Evolutionary conservation across 2,797 vertebrate genomes (phyloP), one percentile per base, ranked within the genome.

Genomic region (Astyanax mexicanus): DNA sequence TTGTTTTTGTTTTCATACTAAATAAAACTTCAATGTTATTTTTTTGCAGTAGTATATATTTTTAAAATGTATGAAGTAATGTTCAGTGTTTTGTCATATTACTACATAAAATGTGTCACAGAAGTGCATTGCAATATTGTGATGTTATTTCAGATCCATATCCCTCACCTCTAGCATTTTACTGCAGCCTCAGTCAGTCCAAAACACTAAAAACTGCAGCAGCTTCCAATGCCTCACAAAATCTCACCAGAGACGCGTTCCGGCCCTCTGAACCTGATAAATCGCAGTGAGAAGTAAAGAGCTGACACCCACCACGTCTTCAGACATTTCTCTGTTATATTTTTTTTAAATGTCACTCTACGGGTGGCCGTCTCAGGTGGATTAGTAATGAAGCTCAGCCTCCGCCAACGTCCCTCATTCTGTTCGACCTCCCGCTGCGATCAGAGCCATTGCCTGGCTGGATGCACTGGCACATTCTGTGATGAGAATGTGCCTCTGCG

Each of bases 351-450:
- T 68, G 69, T 62, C 74, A 57, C 67, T 29, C 80, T 44, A 74
- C 47, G 68, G 54, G 62, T 55, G 17, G 32, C 25, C 27, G 32
- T 52, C 37, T 54, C 45, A 80, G 54, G 64, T 79, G 77, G 74
- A 77, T 77, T 71, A 74, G 61, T 45, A 74, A 66, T 55, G 74
- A 82, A 54, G 58, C 52, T 76, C 57, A 13, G 67, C 61, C 40
- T 17, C 58, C 64, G 68, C 40, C 44, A 42, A 32, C 1, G 21
- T 21, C 25, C 19, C 6, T 79, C 49, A 11, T 19, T 69, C 71
- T 72, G 44, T 58, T 47, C 57, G 57, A 12, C 11, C 1, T 25
- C 40, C 29, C 15, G 27, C 35, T 45, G 69, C 64, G 72, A 76
- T 49, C 57, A 66, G 27, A 54, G 44, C 13, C 62, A 68, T 12